Percentiles rank a stretch among this genome's conserved stretches.
These are phyloP conservation scores for Ovibos moschatus DNA, from an alignment of 2,113 vertebrate species.

Conservation along the genomic window DNA sequence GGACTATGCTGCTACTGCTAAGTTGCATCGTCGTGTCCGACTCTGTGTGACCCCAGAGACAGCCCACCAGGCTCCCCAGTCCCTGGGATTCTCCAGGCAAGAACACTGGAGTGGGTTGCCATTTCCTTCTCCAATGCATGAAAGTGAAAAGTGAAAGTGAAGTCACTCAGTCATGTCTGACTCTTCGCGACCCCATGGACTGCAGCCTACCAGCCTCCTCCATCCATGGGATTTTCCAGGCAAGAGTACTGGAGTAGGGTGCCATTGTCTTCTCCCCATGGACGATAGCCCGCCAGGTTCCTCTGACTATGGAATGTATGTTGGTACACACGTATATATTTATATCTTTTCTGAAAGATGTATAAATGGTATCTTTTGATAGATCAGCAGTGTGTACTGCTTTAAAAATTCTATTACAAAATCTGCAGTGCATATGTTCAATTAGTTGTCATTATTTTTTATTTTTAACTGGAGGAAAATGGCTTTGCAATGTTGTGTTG, in stretches of 20 bases:
- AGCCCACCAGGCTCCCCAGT: too few species aligned
- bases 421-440: not conserved
- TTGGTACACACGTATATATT: not conserved
- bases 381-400: not conserved
- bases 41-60: too few species aligned
- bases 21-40: too few species aligned
- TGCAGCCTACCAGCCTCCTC: too few species aligned
- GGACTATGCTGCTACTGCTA: not conserved
- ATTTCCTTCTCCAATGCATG: too few species aligned
- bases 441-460: not conserved
- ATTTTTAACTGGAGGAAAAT: not conserved
- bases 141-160: too few species aligned
- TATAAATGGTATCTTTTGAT: not conserved
- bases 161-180: too few species aligned
- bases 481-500: not conserved
- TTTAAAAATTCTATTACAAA: not conserved
- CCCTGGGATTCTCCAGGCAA: too few species aligned
- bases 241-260: too few species aligned
- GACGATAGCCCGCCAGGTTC: not conserved
- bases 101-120: too few species aligned
- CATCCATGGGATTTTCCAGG: too few species aligned
- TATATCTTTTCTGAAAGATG: not conserved
- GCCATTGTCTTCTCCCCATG: not conserved
- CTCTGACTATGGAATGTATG: not conserved
- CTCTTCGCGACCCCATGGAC: too few species aligned